These are phyloP conservation scores for Temnothorax nylanderi DNA, from an alignment of 1,140 invertebrate genomes.

Conservation along the genomic window DNA sequence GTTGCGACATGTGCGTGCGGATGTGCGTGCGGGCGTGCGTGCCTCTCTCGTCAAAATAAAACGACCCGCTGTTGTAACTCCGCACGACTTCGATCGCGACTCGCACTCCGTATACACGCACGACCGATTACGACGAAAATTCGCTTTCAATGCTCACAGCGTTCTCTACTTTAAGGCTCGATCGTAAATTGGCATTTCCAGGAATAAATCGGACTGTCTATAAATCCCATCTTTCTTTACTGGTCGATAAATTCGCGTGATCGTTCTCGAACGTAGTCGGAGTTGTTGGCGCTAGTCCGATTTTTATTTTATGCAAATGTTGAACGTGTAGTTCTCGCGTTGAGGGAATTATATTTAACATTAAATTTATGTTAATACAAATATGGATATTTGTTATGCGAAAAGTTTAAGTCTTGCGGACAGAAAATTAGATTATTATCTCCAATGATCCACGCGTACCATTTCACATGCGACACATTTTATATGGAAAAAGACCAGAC, in stretches of 20 bases:
- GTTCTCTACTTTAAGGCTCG: conserved; percentile 24
- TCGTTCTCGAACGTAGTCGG: background rate
- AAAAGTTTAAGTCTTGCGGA: background rate
- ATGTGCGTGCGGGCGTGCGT: conserved; percentile 10
- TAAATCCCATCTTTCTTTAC: background rate
- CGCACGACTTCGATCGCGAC: conserved; percentile 9
- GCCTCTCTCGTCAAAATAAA: conserved; percentile 50
- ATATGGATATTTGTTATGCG: background rate
- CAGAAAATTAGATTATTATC: background rate
- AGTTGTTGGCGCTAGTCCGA: background rate
- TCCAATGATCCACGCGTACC: background rate
- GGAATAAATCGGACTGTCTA: conserved; percentile 8
- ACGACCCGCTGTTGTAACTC: conserved; percentile 21
- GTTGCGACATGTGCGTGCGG: background rate
- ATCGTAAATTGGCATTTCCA: conserved; percentile 26
- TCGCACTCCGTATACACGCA: conserved; percentile 1
- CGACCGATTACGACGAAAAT: conserved; percentile 30
- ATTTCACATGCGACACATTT: background rate
- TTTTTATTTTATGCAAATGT: background rate
- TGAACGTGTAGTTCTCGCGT: background rate
- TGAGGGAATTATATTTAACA: background rate
- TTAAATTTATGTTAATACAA: background rate
- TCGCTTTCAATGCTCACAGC: conserved; percentile 40
- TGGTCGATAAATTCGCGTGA: background rate
- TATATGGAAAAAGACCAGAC: background rate